These are phyloP conservation scores for Centropristis striata DNA, from an alignment of 2,113 vertebrate species.

Conservation along the genomic window DNA sequence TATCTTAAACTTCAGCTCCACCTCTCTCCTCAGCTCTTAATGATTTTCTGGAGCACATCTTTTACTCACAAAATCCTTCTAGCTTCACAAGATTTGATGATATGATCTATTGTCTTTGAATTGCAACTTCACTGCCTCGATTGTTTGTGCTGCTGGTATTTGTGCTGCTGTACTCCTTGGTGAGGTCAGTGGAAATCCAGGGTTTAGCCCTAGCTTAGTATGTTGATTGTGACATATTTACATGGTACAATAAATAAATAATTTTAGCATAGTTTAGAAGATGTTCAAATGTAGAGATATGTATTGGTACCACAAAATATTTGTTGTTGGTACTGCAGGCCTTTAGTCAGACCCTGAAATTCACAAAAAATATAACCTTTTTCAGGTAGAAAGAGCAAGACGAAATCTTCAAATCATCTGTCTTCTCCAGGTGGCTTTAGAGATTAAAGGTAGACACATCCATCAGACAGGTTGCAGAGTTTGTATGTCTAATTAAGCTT, in stretches of 20 bases:
- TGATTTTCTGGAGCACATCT: neutral
- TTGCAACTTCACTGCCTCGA: neutral
- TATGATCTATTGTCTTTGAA: neutral
- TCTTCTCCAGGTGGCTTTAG: constrained; percentile 40
- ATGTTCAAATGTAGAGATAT: too few relatives aligned
- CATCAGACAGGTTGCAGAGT: neutral
- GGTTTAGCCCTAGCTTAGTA: too few relatives aligned
- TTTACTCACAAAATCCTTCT: neutral
- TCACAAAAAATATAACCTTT: neutral
- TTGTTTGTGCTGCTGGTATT: neutral
- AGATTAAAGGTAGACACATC: constrained; percentile 42
- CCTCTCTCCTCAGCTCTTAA: neutral
- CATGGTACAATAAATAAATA: too few relatives aligned
- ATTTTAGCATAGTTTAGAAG: too few relatives aligned
- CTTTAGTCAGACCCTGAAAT: neutral
- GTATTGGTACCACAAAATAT: too few relatives aligned
- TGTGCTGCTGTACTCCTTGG: neutral
- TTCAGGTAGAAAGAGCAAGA: neutral
- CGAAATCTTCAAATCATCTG: neutral
- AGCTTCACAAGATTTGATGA: neutral
- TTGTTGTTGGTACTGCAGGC: too few relatives aligned
- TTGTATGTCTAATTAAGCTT: neutral
- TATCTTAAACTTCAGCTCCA: constrained; percentile 6
- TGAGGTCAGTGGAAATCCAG: too few relatives aligned
- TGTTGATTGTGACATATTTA: too few relatives aligned